Evolutionary conservation across 1,140 invertebrate species (phyloP).

Genomic region (Chironomus tepperi): DNA sequence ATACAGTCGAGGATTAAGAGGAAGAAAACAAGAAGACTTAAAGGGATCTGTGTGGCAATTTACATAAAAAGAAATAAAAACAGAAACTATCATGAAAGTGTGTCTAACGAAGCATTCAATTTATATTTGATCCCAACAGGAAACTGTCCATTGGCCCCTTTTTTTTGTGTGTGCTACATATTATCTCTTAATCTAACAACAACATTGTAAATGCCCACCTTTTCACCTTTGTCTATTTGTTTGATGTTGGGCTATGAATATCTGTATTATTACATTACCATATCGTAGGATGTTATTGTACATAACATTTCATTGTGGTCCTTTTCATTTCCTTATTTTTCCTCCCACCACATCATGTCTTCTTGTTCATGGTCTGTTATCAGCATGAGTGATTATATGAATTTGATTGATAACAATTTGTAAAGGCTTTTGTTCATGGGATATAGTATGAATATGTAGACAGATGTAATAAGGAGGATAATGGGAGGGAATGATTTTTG

Average conservation of each 20-base stretch:
- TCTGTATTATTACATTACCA: no score
- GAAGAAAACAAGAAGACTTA: not conserved
- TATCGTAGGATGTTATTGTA: not conserved
- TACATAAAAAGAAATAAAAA: not conserved
- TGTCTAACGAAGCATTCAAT: conserved; percentile 20
- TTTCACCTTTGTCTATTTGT: not conserved
- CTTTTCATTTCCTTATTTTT: not conserved
- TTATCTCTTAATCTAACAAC: conserved; percentile 14
- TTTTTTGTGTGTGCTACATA: conserved; percentile 2
- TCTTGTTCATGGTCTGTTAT: not conserved
- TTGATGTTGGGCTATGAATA: not conserved
- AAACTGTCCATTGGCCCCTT: not conserved
- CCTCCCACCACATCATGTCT: no score
- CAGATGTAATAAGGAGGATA: no score
- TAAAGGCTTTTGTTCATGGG: not conserved
- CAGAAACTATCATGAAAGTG: not conserved
- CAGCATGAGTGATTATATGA: conserved; percentile 7
- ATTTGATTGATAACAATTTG: conserved; percentile 9
- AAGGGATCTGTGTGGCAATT: not conserved
- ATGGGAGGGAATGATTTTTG: no score
- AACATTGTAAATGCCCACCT: not conserved
- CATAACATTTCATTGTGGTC: not conserved
- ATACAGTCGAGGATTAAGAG: not conserved
- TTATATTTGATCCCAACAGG: conserved; percentile 22
- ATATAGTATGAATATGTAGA: no score